Base-by-base conservation (phyloP, 2,888 invertebrate species). In the Stratiomys singularior region DNA sequence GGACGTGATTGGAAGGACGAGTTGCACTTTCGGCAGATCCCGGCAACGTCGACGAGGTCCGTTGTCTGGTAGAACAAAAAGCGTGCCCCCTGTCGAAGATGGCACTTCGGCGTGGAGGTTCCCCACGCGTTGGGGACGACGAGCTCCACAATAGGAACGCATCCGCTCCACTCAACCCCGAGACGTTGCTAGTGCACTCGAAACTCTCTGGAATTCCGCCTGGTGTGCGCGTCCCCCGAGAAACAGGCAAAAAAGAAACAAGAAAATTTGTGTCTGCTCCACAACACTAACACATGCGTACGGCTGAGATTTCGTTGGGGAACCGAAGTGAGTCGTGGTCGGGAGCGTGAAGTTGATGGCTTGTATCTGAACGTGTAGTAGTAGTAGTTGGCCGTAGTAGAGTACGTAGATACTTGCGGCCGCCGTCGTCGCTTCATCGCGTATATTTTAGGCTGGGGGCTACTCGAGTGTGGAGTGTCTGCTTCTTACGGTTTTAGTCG, bases 401-500 rank as follows among this genome's bases (percentile, higher is more conserved):
- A 18, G 37, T 37, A 5, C 37, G 52, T 52, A 52, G 52, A 13
- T 18, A 52, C 52, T 52, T n/a, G 52, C 52, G 15, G 37, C 37
- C 37, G 9, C 37, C 37, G 37, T 37, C 3, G 60, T 11, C 21
- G 21, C 28, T 64, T 64, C 23, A 25, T 30, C 64, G 64, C 64
- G 64, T 28, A 64, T 30, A n/a, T 7, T 60, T 23, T 21, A 60
- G 30, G 11, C 13, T 64, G 64, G 64, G 28, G 58, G 23, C 25
- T 64, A 15, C 64, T 64, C n/a, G 27, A 30, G 28, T 64, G 28
- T 64, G n/a, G 28, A 28, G 28, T 64, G 30, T 27, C 64, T 64
- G 64, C 18, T 64, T 64, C 64, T 30, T 64, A 64, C 64, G 23
- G 9, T 64, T 64, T 23, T 27, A 64, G 64, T 30, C 64, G 60